Evolutionary conservation across 2,797 vertebrate species (phyloP).

Genomic region (Apogon hyalosoma): DNA sequence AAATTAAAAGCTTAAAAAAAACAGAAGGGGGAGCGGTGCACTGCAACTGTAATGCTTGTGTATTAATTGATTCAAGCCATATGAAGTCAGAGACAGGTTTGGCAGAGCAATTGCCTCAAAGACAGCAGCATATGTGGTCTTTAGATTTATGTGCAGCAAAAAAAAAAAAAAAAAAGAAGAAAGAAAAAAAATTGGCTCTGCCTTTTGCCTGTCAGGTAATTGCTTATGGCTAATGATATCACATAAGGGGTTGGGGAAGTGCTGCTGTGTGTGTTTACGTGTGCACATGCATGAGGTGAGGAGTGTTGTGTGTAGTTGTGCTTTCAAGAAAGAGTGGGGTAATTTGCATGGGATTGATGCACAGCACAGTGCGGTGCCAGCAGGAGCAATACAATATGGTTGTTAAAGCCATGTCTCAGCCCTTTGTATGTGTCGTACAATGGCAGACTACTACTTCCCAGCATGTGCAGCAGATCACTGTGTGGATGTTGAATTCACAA

Average conservation of each 20-base stretch:
- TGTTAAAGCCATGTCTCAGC: slow-evolving; percentile 62
- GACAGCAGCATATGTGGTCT: slow-evolving; percentile 78
- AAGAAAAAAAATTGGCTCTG: slow-evolving; percentile 49
- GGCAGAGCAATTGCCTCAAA: slow-evolving; percentile 63
- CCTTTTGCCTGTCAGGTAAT: slow-evolving; percentile 76
- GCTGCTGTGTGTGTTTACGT: slow-evolving; percentile 49
- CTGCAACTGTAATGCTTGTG: slow-evolving; percentile 46
- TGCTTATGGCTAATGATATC: slow-evolving; percentile 80
- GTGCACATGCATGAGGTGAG: slow-evolving; percentile 44
- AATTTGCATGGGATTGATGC: slow-evolving; percentile 77
- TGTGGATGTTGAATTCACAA: slow-evolving; percentile 22
- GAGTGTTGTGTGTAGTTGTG: slow-evolving; percentile 38
- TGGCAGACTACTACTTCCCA: slow-evolving; percentile 24
- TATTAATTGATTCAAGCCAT: slow-evolving; percentile 72
- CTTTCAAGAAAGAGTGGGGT: slow-evolving; percentile 33
- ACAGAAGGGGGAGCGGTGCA: slow-evolving; percentile 64
- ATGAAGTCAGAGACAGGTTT: slow-evolving; percentile 42
- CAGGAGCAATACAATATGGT: slow-evolving; percentile 47
- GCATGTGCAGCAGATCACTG: slow-evolving; percentile 24
- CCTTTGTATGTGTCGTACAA: slow-evolving; percentile 42
- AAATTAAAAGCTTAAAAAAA: slow-evolving; percentile 70
- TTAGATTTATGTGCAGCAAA: slow-evolving; percentile 72
- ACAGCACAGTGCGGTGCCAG: slow-evolving; percentile 47
- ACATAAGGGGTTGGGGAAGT: slow-evolving; percentile 57
- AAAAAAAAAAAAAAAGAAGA: slow-evolving; percentile 7